Conservation (phyloP, 2,113 vertebrate genomes). For the Apodemus sylvaticus region DNA sequence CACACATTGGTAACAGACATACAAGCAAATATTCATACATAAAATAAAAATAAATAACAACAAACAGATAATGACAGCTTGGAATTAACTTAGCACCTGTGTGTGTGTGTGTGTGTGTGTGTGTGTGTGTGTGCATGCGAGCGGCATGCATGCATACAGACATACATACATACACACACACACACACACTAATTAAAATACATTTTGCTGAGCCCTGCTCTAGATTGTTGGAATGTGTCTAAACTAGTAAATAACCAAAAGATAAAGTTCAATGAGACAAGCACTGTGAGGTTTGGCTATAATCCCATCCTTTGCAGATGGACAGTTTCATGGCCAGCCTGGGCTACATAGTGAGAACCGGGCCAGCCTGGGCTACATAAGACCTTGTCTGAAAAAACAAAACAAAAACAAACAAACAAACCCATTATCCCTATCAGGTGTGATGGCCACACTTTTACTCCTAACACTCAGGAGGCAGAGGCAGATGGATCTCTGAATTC, state of each 20-base stretch:
- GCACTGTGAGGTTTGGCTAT: background rate
- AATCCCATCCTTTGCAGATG: background rate
- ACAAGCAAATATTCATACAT: background rate
- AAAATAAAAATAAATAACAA: background rate
- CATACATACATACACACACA: background rate
- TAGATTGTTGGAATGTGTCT: background rate
- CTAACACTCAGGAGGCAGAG: background rate
- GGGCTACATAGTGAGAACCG: background rate
- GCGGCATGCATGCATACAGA: too few species aligned
- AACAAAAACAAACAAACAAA: background rate
- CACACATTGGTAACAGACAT: background rate
- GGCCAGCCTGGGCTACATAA: background rate
- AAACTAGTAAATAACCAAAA: background rate
- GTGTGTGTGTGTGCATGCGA: too few species aligned
- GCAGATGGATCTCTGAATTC: background rate
- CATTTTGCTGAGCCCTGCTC: background rate
- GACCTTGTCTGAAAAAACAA: background rate
- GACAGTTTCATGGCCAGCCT: background rate
- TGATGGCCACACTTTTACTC: background rate
- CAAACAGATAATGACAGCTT: background rate
- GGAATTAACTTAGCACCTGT: too few species aligned
- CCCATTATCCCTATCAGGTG: background rate
- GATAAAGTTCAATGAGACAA: background rate
- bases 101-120: too few species aligned
- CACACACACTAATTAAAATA: background rate